Evolutionary conservation across 2,888 invertebrate species (phyloP), one percentile per base, ranked within the genome.

Genomic region (Drosophila setosimentum): DNA sequence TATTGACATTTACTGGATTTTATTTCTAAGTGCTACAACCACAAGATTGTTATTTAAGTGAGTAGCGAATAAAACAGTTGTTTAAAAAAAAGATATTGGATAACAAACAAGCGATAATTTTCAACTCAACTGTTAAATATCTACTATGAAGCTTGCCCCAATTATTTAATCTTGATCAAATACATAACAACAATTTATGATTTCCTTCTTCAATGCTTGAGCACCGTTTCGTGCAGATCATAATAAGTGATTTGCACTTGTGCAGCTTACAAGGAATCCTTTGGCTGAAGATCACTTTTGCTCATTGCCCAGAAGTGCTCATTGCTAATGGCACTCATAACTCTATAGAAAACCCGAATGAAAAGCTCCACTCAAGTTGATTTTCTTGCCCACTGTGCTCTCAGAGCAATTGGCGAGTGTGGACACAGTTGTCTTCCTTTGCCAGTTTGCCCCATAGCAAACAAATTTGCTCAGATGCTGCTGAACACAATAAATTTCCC

Each of bases 401-500:
- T 21, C 61, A 76, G 68, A 69, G 70, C 62, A 57, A 51, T 51
- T 73, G 58, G 18, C 42, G 49, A 40, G 54, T 60, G 78, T 78
- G 30, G 79, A 75, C 54, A 75, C 70, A 70, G 45, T 45, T 45
- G 77, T 55, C 61, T 62, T 78, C 45, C 62, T 54, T 63, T 59
- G 51, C 55, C 62, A 48, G 69, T 55, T 57, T 21, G 72, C 55
- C 63, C 60, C 65, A 77, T 68, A 78, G 75, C 78, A 70, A 72
- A 74, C 80, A 80, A 70, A 80, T 80, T 68, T 66, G 11, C 33
- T 8, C 45, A 55, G 37, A 27, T 37, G n/a, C n/a, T 60, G 58
- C 37, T 69, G 40, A 37, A 21, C 60, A 64, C 66, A 73, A 60
- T 50, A 55, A 62, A 68, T 76, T 76, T 87, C 74, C 74, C 78